Evolutionary conservation across 30 jellyfish, hydroid and myxozoan genomes (phyloP), one percentile per base, ranked within the genome.

Genomic region (Haliclystus octoradiatus): DNA sequence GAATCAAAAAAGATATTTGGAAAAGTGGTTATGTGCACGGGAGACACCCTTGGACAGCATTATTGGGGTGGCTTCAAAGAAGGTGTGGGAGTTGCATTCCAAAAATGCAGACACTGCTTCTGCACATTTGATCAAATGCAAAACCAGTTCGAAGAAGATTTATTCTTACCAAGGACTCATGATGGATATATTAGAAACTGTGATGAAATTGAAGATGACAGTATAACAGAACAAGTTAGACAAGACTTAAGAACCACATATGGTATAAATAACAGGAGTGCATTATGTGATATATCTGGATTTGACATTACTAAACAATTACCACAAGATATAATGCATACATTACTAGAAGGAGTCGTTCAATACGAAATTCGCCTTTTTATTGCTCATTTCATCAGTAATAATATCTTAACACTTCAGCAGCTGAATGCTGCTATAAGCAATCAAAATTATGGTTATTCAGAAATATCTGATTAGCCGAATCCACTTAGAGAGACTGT

Each of bases 321-420:
- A 12, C 84, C 84, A n/a, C 84, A 73, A 26, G 84, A 73, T 52
- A 73, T 73, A 27, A 73, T 73, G 84, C 84, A 73, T 63, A 63
- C 78, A 15, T 26, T 73, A 50, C 52, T 57, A n/a, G 78, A 73
- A 73, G 78, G 84, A 22, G 31, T 49, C 25, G 77, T 63, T 0
- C 84, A 62, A 27, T 73, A 73, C 49, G 68, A 53, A 24, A 4
- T 53, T 12, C 12, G 68, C 9, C 23, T 53, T 12, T 4, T 53
- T 4, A 5, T 53, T 12, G 26, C 7, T 7, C 5, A 53, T 26
- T 53, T 5, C 23, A 53, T 53, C 30, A 12, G 23, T 4, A 53
- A 4, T 13, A 27, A 12, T 5, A 24, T 7, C 26, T 26, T 53
- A 4, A 53, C 68, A 53, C 5, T 53, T 5, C 9, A 12, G 27